Evolutionary conservation across 1,140 invertebrate species (phyloP), one percentile per base, ranked within the genome.

Genomic region (Halyomorpha halys): DNA sequence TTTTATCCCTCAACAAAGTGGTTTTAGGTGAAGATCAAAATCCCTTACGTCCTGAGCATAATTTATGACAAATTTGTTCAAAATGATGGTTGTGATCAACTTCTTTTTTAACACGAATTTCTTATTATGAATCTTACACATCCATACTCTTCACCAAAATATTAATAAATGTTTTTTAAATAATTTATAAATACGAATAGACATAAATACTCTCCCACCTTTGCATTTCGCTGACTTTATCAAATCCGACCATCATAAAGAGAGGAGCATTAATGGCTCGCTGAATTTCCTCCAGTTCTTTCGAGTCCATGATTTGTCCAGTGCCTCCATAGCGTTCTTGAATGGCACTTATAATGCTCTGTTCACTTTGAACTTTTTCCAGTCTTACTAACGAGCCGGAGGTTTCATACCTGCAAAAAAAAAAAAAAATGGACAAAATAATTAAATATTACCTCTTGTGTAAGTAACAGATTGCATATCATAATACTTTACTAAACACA

Each of bases 311-410:
- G 71, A 79, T 68, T 75, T 77, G 66, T 74, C 85, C 79, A 34
- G 80, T 74, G 61, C 81, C 75, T 5, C 86, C 86, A 76, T 93
- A 92, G 59, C 86, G 80, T 64, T 82, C 78, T 71, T 79, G 77
- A 44, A 94, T 83, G 27, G 91, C 89, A 67, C 83, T 78, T 54
- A 85, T 79, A 71, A 86, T 82, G 16, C 81, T 83, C 63, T 81
- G 80, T 47, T 85, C 85, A 61, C 84, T 81, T 67, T 83, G 80
- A 11, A 88, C 81, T 77, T 94, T 95, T 66, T 84, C 84, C 6
- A 85, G 83, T 49, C 90, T 82, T 63, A 96, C 81, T 74, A 96
- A 93, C 19, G 92, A 94, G 2, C 90, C 92, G 54, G 90, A 86
- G 15, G 79, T 84, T 16, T 80, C 78, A 73, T 82, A 76, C 69